Base-by-base conservation (phyloP, 2,888 invertebrate genomes). In the Ochropleura plecta region DNA sequence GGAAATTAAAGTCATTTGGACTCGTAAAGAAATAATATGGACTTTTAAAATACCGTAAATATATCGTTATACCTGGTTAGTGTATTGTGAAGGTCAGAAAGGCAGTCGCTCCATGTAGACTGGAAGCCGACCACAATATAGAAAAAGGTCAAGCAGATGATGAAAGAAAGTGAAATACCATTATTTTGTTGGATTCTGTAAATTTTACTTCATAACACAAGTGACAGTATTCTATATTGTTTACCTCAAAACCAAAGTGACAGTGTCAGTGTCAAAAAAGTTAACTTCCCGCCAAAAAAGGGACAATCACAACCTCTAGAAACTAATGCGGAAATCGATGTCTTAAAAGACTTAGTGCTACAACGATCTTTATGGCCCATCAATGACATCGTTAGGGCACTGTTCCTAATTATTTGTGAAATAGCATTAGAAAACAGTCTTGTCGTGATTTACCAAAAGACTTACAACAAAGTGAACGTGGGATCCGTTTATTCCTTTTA, bases 281-380 rank as follows among this genome's bases (percentile, higher is more conserved):
- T 20, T 62, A 8, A 7, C 14, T 44, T 63, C n/a, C 63, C 76
- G 76, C 76, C 76, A 73, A 64, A 77, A 48, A 44, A n/a, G 16
- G 2, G 1, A 9, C 16, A 16, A 16, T n/a, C 18, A 18, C 51
- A 51, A 51, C n/a, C 53, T 53, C 9, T n/a, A n/a, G n/a, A 48
- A 60, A 59, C 12, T 46, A 30, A n/a, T 53, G 51, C 51, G 5
- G 18, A 59, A 78, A 44, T 60, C 9, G 20, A 42, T 30, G 14
- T 18, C 12, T 18, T 20, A 20, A n/a, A 53, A 42, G 30, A 59
- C 20, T 18, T 68, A n/a, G 51, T n/a, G 53, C n/a, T 53, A 10
- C 10, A n/a, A n/a, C 53, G n/a, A n/a, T 53, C 0, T 53, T 9
- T 8, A 18, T 53, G 53, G 53, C 53, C n/a, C n/a, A 55, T 55